Conservation (phyloP, 2,888 invertebrate species). For the Agrochola lychnidis region DNA sequence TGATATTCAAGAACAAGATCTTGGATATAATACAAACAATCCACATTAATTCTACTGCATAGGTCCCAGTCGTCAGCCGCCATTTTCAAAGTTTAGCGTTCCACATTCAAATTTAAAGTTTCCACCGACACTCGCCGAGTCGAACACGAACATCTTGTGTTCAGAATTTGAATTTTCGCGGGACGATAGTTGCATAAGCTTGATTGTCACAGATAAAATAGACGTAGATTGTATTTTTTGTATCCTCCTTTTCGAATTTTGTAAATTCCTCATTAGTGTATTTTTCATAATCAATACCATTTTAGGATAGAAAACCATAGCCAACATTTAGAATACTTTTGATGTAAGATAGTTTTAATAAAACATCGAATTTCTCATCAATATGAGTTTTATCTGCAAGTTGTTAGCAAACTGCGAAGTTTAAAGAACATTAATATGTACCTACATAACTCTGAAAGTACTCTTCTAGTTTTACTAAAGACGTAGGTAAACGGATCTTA, state of each 20-base stretch:
- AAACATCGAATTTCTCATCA: neutral
- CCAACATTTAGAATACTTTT: neutral
- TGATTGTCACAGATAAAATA: constrained; percentile 60
- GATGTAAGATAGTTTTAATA: neutral
- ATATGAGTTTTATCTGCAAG: constrained; percentile 10
- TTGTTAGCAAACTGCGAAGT: constrained; percentile 11
- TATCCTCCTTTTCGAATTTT: neutral
- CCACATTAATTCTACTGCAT: constrained; percentile 66
- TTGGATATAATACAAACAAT: constrained; percentile 47
- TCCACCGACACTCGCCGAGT: constrained; percentile 74
- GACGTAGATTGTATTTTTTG: neutral
- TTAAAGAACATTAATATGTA: neutral
- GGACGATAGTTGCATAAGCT: constrained; percentile 44
- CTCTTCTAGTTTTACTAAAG: neutral
- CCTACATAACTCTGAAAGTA: neutral
- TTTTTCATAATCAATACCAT: neutral
- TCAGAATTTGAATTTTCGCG: constrained; percentile 73
- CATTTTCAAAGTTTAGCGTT: constrained; percentile 79
- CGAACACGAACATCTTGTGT: constrained; percentile 72
- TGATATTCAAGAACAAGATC: constrained; percentile 1
- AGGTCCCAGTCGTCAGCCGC: constrained; percentile 66
- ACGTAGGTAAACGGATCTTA: constrained; percentile 11
- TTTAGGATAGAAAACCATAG: neutral
- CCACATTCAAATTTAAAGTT: constrained; percentile 84
- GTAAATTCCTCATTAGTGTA: neutral